Conservation (phyloP, 1,140 invertebrate species). For the Penaeus chinensis region DNA sequence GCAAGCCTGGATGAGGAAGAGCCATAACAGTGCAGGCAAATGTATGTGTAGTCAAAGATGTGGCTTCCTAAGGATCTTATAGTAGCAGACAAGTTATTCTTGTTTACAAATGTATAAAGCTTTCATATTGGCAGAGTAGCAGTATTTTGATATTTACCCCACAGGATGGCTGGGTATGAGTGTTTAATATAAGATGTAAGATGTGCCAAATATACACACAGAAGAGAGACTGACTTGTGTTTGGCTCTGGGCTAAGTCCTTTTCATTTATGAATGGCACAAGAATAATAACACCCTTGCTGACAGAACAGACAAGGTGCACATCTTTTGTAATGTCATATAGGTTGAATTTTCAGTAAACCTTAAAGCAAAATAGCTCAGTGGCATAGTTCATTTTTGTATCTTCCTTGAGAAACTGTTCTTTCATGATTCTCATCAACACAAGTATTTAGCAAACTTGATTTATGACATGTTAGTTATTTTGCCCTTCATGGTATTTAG, state of each 20-base stretch:
- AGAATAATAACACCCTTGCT: conserved; percentile 3
- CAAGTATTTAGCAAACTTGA: conserved; percentile 16
- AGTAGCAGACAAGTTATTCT: conserved; percentile 48
- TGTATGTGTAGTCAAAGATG: conserved; percentile 11
- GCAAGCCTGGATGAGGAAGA: no score
- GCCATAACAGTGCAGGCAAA: not conserved
- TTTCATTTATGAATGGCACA: conserved; percentile 16
- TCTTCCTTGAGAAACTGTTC: conserved; percentile 16
- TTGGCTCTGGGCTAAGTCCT: conserved; percentile 40
- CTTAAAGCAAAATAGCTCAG: conserved; percentile 28
- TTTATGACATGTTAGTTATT: conserved; percentile 22
- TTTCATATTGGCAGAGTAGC: conserved; percentile 58
- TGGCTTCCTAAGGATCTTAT: conserved; percentile 42
- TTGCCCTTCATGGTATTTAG: not conserved
- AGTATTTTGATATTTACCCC: conserved; percentile 53
- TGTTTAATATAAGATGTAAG: conserved; percentile 35
- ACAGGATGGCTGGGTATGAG: conserved; percentile 37
- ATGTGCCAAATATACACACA: conserved; percentile 53
- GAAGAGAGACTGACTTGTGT: conserved; percentile 34
- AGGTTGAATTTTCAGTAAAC: conserved; percentile 26
- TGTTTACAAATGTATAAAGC: conserved; percentile 57
- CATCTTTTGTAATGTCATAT: conserved; percentile 25
- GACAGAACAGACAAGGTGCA: conserved; percentile 18
- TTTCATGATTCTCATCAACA: conserved; percentile 3
- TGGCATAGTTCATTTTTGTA: conserved; percentile 36